These are phyloP conservation scores for Tringa solitaria DNA, from an alignment of 2,113 vertebrate genomes.

Conservation along the genomic window DNA sequence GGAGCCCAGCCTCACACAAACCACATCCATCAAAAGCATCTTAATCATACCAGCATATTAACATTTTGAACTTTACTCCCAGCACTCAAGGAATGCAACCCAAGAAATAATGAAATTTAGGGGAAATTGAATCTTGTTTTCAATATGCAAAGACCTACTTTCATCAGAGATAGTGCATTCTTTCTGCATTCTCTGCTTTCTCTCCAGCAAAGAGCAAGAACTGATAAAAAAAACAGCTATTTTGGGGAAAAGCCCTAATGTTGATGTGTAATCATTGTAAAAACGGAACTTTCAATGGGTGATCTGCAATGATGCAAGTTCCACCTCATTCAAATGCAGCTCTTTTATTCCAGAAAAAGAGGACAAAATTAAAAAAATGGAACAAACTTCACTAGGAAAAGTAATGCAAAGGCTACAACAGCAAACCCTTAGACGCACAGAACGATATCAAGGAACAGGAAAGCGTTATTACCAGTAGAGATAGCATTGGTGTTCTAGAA, in stretches of 20 bases:
- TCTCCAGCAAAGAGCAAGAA: not conserved
- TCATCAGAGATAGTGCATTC: not conserved
- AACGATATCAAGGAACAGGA: not conserved
- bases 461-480: not conserved
- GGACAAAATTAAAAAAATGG: not conserved
- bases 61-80: conserved; percentile 24
- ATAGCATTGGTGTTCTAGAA: not conserved
- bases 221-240: not conserved
- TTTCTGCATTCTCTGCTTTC: not conserved
- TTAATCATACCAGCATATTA: not conserved
- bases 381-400: not conserved
- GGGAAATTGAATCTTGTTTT: not conserved
- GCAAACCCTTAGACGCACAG: not conserved
- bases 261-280: not conserved
- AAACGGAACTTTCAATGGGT: not conserved
- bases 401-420: not conserved
- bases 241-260: not conserved
- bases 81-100: not conserved
- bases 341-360: not conserved
- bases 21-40: not conserved
- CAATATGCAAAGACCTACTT: not conserved
- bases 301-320: not conserved
- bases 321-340: not conserved
- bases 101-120: not conserved
- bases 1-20: not conserved